Conservation (phyloP, 1,140 invertebrate genomes). For the Laupala kohalensis region DNA sequence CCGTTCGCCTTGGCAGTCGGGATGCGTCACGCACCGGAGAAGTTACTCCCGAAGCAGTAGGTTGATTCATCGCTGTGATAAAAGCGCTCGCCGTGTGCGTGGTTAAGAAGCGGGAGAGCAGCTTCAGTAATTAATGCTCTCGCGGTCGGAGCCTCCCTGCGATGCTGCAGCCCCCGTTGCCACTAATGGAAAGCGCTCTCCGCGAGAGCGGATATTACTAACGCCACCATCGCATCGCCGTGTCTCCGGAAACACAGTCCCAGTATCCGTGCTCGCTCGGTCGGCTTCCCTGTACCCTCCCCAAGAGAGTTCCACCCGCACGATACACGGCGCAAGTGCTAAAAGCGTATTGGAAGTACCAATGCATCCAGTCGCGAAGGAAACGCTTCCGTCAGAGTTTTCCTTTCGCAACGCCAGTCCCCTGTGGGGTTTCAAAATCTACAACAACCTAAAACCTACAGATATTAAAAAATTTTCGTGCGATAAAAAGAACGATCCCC, state of each 20-base stretch:
- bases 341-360: not conserved
- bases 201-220: not conserved
- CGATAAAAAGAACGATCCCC: too few relatives aligned
- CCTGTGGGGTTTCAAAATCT: too few relatives aligned
- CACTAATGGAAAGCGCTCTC: not conserved
- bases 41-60: not conserved
- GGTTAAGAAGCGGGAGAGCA: not conserved
- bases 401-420: too few relatives aligned
- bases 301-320: too few relatives aligned
- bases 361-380: not conserved
- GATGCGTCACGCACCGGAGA: not conserved
- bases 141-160: not conserved
- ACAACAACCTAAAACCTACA: too few relatives aligned
- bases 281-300: not conserved
- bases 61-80: not conserved
- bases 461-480: too few relatives aligned
- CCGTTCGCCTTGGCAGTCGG: not conserved
- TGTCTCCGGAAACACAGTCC: too few relatives aligned
- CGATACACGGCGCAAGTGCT: not conserved
- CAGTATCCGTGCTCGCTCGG: too few relatives aligned
- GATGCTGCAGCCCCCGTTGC: not conserved
- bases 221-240: too few relatives aligned
- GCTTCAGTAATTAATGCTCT: not conserved
- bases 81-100: not conserved
- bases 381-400: too few relatives aligned